A percentile compares a stretch with the other conserved stretches of the same genome.
Evolutionary conservation across 2,113 vertebrate species (phyloP).

Genomic region (Piaya cayana): DNA sequence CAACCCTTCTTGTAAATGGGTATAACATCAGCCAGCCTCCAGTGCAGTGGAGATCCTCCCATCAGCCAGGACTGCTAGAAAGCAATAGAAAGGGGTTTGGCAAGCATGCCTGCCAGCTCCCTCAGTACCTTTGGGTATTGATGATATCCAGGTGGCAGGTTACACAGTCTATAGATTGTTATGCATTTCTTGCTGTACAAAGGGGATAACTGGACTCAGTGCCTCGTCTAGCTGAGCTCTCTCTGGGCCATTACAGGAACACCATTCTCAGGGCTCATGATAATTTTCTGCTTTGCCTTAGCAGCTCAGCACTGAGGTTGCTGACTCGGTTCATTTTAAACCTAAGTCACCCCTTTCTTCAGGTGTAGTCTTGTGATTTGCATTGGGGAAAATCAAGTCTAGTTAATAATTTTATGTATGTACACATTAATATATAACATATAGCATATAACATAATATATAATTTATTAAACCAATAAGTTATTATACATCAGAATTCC

Average conservation of each 20-base stretch:
- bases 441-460: no score
- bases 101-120: no score
- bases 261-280: background rate
- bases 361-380: background rate
- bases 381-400: background rate
- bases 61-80: no score
- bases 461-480: background rate
- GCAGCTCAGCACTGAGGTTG: background rate
- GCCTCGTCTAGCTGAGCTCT: fast-evolving
- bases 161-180: background rate
- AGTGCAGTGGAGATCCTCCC: no score
- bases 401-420: background rate
- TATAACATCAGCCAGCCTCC: no score
- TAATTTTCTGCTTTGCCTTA: background rate
- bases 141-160: background rate
- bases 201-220: background rate
- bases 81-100: no score
- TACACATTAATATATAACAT: background rate
- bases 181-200: background rate
- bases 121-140: no score
- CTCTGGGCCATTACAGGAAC: background rate
- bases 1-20: no score
- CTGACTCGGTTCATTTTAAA: background rate
- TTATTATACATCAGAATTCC: background rate
- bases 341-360: background rate